Conservation (phyloP, 2,113 vertebrate species). For the Philantomba maxwellii region DNA sequence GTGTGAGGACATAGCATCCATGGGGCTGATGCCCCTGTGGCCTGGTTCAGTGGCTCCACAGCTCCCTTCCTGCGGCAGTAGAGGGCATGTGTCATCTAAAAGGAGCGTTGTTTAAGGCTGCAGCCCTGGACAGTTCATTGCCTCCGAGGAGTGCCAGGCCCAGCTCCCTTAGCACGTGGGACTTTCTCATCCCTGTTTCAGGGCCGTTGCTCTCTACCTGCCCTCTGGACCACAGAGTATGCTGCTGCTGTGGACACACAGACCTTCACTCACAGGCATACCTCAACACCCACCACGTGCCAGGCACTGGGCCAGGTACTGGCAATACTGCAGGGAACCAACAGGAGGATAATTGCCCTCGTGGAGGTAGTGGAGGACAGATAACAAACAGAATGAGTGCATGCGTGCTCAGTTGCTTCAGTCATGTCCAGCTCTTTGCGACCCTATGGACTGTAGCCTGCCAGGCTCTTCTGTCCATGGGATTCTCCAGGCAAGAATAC, state of each 20-base stretch:
- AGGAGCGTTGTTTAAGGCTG: rapidly evolving
- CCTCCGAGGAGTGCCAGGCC: neutral
- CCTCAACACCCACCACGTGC: rapidly evolving
- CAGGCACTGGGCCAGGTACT: no score
- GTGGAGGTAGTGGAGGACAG: neutral
- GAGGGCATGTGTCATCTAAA: rapidly evolving
- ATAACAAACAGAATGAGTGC: neutral
- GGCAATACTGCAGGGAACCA: neutral
- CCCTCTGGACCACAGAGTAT: no score
- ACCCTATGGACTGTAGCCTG: neutral
- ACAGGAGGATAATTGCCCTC: no score
- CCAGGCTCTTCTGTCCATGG: neutral
- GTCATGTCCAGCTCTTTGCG: neutral
- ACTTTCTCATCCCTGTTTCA: rapidly evolving
- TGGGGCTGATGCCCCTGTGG: rapidly evolving
- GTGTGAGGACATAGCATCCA: rapidly evolving
- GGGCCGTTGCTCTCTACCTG: neutral
- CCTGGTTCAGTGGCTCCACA: rapidly evolving
- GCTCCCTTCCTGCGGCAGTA: rapidly evolving
- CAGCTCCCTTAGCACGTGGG: neutral
- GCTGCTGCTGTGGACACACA: no score
- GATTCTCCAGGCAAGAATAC: neutral
- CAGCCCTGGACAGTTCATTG: rapidly evolving
- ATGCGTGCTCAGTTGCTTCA: neutral
- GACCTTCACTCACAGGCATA: no score